Evolutionary conservation across 2,888 invertebrate species (phyloP).

Genomic region (Andrena dorsata): DNA sequence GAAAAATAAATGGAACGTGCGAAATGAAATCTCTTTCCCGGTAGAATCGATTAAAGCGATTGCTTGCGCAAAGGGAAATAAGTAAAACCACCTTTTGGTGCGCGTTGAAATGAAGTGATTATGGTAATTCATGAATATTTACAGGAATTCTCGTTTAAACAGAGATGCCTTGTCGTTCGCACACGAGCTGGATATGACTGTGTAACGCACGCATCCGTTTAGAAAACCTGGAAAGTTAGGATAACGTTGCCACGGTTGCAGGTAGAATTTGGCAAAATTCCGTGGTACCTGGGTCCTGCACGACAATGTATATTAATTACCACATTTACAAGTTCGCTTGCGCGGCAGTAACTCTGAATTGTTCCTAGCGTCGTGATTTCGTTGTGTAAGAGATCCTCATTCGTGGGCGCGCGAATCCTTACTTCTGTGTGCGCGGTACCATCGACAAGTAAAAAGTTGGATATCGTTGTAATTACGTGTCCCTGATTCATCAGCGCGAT

Average conservation of each 20-base stretch:
- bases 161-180: constrained; percentile 9
- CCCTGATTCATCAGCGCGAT: not conserved
- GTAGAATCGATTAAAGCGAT: no score
- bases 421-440: constrained; percentile 8
- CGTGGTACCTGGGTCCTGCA: not conserved
- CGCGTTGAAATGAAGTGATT: no score
- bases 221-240: constrained; percentile 49
- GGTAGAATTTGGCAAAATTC: constrained; percentile 47
- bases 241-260: constrained; percentile 24
- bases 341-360: constrained; percentile 44
- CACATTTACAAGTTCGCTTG: constrained; percentile 55
- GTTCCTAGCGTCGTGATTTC: constrained; percentile 41
- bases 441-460: no score
- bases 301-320: constrained; percentile 60
- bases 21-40: no score
- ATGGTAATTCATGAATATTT: not conserved
- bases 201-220: constrained; percentile 11
- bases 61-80: no score
- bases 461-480: not conserved
- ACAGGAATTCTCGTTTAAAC: constrained; percentile 1
- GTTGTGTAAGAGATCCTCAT: constrained; percentile 4
- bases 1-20: no score
- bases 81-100: no score
- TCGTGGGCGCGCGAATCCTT: not conserved
- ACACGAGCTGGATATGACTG: constrained; percentile 4